Conservation (phyloP, 2,797 vertebrate genomes). For the Ficedula albicollis region DNA sequence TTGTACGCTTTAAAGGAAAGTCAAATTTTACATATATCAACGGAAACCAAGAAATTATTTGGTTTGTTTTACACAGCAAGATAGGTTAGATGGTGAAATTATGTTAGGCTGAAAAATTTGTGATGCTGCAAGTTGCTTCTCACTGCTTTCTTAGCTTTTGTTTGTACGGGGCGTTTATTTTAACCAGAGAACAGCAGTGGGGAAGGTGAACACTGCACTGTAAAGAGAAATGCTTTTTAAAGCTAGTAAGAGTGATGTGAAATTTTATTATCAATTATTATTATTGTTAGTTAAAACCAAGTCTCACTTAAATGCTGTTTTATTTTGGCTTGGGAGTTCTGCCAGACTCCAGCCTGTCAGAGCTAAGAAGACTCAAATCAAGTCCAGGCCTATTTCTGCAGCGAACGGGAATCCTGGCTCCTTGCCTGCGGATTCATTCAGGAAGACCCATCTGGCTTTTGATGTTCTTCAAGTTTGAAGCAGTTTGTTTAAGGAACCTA, state of each 20-base stretch:
- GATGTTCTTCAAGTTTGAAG: constrained; percentile 72
- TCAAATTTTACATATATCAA: neutral
- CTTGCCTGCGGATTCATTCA: constrained; percentile 72
- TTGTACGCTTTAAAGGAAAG: neutral
- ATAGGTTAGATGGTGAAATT: neutral
- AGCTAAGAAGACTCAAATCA: constrained; percentile 74
- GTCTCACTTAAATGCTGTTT: constrained; percentile 73
- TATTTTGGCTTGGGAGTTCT: constrained; percentile 71
- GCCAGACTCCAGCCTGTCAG: constrained; percentile 76
- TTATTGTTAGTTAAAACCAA: constrained; percentile 51
- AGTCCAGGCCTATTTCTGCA: constrained; percentile 77
- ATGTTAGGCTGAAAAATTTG: neutral
- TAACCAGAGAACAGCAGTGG: neutral
- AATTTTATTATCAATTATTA: constrained; percentile 55
- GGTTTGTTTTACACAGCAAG: neutral
- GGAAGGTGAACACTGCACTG: neutral
- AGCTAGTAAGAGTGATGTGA: constrained; percentile 52
- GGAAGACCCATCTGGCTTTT: constrained; percentile 76
- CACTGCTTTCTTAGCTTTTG: neutral
- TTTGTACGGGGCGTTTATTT: neutral
- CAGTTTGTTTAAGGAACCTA: constrained; percentile 75
- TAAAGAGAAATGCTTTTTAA: neutral
- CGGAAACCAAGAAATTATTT: neutral
- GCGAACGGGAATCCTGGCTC: constrained; percentile 69
- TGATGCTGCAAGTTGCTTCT: neutral